A percentile compares a stretch with the other conserved stretches of the same genome.
Evolutionary conservation across 2,888 invertebrate genomes (phyloP).

Genomic region (Trissolcus japonicus): DNA sequence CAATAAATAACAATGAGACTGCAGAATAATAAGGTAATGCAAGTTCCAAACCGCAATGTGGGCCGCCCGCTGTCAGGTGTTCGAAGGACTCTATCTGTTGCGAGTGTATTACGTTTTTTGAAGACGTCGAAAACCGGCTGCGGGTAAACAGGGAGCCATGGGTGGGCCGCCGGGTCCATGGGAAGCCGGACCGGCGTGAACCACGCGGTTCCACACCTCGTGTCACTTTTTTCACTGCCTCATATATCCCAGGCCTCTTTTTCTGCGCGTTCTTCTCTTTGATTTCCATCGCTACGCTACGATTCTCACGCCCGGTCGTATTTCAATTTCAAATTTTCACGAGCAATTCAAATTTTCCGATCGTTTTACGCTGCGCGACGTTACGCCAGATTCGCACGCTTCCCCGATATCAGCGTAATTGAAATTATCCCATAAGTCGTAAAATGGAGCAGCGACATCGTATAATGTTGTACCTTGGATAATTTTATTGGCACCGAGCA

Average conservation of each 20-base stretch:
- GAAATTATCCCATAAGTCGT: constrained; percentile 64
- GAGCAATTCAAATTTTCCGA: neutral
- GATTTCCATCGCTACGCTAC: constrained; percentile 37
- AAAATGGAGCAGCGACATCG: constrained; percentile 49
- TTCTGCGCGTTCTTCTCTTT: constrained; percentile 18
- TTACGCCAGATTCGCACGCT: constrained; percentile 69
- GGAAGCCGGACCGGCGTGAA: constrained; percentile 64
- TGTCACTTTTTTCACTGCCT: constrained; percentile 20
- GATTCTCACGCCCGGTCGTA: constrained; percentile 44
- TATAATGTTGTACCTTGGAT: constrained; percentile 73
- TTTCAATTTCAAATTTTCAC: constrained; percentile 41
- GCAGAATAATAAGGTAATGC: constrained; percentile 67
- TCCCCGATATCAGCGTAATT: constrained; percentile 70
- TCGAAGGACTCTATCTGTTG: constrained; percentile 73
- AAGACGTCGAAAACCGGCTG: constrained; percentile 30
- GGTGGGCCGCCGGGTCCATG: constrained; percentile 74
- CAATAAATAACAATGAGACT: constrained; percentile 64
- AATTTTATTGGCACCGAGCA: constrained; percentile 71
- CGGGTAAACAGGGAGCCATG: constrained; percentile 67
- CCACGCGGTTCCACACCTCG: constrained; percentile 60
- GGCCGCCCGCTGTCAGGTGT: constrained; percentile 71
- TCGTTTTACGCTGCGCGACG: neutral
- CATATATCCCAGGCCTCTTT: constrained; percentile 7
- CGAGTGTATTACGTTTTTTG: constrained; percentile 57
- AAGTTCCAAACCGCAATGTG: constrained; percentile 43